A percentile compares a stretch with the other conserved stretches of the same genome.
Conservation (phyloP, 2,888 invertebrate genomes). For the Psylliodes chrysocephalus region DNA sequence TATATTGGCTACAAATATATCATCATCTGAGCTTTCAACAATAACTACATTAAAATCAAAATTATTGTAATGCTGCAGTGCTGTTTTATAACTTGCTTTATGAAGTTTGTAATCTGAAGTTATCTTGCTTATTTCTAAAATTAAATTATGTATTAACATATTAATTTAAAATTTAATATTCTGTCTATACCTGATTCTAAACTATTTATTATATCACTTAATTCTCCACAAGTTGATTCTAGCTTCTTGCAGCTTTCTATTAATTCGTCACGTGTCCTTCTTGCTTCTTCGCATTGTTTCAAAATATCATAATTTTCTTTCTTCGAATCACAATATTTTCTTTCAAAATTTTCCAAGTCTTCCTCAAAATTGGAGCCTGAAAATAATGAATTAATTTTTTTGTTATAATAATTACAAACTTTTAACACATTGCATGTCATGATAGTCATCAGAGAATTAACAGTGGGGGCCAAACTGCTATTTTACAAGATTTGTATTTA, state of each 20-base stretch:
- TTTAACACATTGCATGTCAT: too few relatives aligned
- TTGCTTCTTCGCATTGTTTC: constrained; percentile 10
- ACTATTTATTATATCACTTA: constrained; percentile 5
- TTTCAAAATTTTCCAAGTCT: background rate
- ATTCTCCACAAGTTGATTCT: constrained; percentile 1
- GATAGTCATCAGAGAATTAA: too few relatives aligned
- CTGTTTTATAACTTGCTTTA: constrained; percentile 1
- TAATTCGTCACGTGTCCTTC: constrained; percentile 7
- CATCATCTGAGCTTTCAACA: constrained; percentile 14
- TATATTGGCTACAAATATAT: constrained; percentile 26
- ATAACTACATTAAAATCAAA: constrained; percentile 28
- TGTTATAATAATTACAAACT: too few relatives aligned
- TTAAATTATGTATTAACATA: too few relatives aligned
- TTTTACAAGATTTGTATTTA: too few relatives aligned
- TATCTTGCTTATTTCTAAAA: constrained; percentile 4
- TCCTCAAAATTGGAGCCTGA: background rate
- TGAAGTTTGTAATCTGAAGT: background rate
- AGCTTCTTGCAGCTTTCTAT: constrained; percentile 7
- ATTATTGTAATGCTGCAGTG: constrained; percentile 6
- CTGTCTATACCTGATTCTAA: constrained; percentile 31
- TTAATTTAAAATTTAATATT: too few relatives aligned
- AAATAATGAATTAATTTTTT: too few relatives aligned
- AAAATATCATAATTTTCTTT: constrained; percentile 1
- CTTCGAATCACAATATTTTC: background rate
- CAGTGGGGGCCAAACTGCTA: too few relatives aligned